These are phyloP conservation scores for Chalcis sispes DNA, from an alignment of 2,888 invertebrate genomes.

Conservation along the genomic window DNA sequence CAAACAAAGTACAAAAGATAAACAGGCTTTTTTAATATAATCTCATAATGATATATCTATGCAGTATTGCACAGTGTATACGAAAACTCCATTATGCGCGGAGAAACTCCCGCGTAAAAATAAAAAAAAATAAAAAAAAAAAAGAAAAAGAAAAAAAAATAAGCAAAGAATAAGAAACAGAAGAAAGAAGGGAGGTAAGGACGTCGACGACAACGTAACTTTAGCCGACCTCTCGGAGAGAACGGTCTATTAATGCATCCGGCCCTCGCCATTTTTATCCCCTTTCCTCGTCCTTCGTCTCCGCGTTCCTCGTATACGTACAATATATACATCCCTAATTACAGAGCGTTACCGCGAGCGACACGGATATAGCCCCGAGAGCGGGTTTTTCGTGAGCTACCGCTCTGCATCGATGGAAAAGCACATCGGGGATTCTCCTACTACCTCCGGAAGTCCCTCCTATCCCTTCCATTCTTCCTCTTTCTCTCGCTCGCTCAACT, in stretches of 20 bases:
- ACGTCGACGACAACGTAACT: neutral
- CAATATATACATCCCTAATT: too few species aligned
- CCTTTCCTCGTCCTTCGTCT: conserved; percentile 37
- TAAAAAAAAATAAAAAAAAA: conserved; percentile 54
- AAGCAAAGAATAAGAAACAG: too few species aligned
- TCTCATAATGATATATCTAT: conserved; percentile 50
- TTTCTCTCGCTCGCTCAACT: conserved; percentile 48
- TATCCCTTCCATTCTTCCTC: neutral
- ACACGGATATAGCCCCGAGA: too few species aligned
- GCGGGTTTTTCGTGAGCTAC: conserved; percentile 64
- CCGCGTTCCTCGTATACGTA: conserved; percentile 3
- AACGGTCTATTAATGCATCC: conserved; percentile 68
- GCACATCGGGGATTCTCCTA: conserved; percentile 59
- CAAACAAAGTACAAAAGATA: conserved; percentile 7
- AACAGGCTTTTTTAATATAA: conserved; percentile 5
- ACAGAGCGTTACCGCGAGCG: conserved; percentile 59
- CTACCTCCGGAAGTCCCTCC: conserved; percentile 63
- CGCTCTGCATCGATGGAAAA: neutral
- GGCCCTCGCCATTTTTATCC: conserved; percentile 62
- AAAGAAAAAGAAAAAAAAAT: too few species aligned
- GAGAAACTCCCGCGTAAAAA: conserved; percentile 54
- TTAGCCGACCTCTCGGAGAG: conserved; percentile 56
- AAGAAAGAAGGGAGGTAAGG: neutral
- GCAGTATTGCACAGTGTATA: conserved; percentile 42
- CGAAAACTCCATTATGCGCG: conserved; percentile 40